Conservation (phyloP, 2,797 vertebrate genomes). For the Chaetophractus vellerosus region DNA sequence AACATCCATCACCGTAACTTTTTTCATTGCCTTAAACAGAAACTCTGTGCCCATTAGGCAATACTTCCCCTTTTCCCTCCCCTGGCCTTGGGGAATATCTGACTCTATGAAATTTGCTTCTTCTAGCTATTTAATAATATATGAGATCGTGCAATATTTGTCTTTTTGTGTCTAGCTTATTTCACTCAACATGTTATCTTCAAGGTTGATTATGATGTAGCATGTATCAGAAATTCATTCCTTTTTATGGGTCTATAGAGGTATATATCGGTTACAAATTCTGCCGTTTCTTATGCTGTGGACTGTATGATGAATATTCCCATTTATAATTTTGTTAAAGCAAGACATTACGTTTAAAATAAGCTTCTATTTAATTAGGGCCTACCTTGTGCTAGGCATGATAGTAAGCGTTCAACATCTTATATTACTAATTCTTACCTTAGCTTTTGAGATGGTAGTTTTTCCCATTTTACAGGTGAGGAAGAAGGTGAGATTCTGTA, state of each 20-base stretch:
- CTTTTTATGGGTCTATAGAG: neutral
- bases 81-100: too few species aligned
- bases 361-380: constrained; percentile 48
- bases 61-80: too few species aligned
- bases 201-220: too few species aligned
- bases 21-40: too few species aligned
- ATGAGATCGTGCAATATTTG: too few species aligned
- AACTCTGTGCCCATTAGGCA: too few species aligned
- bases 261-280: constrained; percentile 56
- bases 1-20: too few species aligned
- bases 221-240: too few species aligned
- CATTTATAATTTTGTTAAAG: constrained; percentile 58
- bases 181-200: too few species aligned
- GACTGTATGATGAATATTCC: constrained; percentile 45
- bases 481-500: constrained; percentile 66
- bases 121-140: too few species aligned
- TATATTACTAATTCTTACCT: constrained; percentile 51
- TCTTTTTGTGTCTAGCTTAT: too few species aligned
- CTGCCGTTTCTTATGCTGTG: neutral
- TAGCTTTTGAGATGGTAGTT: constrained; percentile 51
- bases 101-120: too few species aligned
- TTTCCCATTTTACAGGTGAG: neutral
- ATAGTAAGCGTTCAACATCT: constrained; percentile 56
- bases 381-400: neutral
- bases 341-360: constrained; percentile 55